Conservation (phyloP, 2,797 vertebrate species). For the Sebastes reedi region DNA sequence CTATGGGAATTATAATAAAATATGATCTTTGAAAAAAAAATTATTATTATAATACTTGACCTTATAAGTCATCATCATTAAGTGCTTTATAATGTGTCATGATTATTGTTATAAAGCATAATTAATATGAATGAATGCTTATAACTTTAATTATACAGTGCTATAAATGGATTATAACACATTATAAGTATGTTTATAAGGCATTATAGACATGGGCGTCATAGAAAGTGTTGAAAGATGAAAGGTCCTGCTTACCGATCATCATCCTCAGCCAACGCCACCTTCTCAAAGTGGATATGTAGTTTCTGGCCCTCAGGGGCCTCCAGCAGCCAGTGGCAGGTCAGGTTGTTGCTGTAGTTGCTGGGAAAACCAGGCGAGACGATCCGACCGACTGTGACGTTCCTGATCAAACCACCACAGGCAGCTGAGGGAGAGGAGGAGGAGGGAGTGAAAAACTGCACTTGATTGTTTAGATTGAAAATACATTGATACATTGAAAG, state of each 20-base stretch:
- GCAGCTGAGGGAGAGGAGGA: slow-evolving; percentile 78
- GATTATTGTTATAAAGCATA: no score
- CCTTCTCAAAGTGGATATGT: slow-evolving; percentile 95
- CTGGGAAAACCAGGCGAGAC: slow-evolving; percentile 91
- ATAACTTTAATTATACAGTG: no score
- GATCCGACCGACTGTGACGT: slow-evolving; percentile 87
- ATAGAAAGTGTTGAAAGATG: neutral
- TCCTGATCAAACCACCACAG: slow-evolving; percentile 88
- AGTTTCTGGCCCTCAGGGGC: slow-evolving; percentile 84
- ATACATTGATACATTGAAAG: neutral
- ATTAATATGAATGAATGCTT: no score
- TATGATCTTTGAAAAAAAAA: no score
- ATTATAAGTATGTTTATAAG: neutral
- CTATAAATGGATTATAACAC: neutral
- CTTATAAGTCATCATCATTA: no score
- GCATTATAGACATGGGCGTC: neutral
- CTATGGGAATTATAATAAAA: no score
- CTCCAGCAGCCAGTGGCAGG: slow-evolving; percentile 93
- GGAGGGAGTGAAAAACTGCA: neutral
- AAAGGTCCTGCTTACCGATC: slow-evolving; percentile 83
- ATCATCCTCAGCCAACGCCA: slow-evolving; percentile 92
- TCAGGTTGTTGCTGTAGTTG: slow-evolving; percentile 97
- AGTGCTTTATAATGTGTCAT: no score
- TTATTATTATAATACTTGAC: no score
- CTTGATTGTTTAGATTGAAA: neutral